A percentile compares a stretch with the other conserved stretches of the same genome.
Evolutionary conservation across 2,113 vertebrate genomes (phyloP).

Genomic region (Ptilorrhoa leucosticta): DNA sequence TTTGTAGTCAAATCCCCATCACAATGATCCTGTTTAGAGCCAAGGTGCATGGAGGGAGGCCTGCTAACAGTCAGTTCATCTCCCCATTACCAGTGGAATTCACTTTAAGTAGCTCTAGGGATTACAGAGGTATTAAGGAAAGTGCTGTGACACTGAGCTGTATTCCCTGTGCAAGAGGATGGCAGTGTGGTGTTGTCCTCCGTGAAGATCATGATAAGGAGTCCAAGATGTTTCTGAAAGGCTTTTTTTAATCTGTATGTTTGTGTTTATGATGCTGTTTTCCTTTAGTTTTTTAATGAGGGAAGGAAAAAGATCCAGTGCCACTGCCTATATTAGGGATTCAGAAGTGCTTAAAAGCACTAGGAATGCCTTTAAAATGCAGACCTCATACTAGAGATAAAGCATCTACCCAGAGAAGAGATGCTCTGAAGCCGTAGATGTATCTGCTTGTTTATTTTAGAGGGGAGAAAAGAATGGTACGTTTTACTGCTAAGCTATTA

Average conservation of each 20-base stretch:
- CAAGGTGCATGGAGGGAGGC: neutral
- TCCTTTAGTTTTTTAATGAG: neutral
- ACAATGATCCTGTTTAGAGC: slow-evolving; percentile 2
- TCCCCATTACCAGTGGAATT: neutral
- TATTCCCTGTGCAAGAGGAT: neutral
- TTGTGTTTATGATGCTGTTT: neutral
- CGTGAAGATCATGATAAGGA: neutral
- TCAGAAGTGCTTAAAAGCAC: neutral
- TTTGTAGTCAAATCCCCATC: neutral
- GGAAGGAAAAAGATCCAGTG: neutral
- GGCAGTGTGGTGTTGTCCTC: neutral
- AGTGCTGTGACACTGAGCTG: neutral
- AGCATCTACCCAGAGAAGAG: neutral
- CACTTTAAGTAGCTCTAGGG: slow-evolving; percentile 4
- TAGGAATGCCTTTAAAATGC: neutral
- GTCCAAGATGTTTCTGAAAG: neutral
- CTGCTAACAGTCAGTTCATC: neutral
- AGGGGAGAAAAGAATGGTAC: slow-evolving; percentile 1
- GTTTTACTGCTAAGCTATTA: slow-evolving; percentile 60
- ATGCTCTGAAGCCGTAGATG: slow-evolving; percentile 23
- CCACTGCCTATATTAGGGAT: neutral
- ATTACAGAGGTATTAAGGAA: slow-evolving; percentile 15
- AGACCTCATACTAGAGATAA: slow-evolving; percentile 20
- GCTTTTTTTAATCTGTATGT: neutral
- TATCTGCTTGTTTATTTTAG: slow-evolving; percentile 52